Evolutionary conservation across 92 coral and sea anemone genomes (phyloP).

Genomic region (Chrysogorgia sp.): DNA sequence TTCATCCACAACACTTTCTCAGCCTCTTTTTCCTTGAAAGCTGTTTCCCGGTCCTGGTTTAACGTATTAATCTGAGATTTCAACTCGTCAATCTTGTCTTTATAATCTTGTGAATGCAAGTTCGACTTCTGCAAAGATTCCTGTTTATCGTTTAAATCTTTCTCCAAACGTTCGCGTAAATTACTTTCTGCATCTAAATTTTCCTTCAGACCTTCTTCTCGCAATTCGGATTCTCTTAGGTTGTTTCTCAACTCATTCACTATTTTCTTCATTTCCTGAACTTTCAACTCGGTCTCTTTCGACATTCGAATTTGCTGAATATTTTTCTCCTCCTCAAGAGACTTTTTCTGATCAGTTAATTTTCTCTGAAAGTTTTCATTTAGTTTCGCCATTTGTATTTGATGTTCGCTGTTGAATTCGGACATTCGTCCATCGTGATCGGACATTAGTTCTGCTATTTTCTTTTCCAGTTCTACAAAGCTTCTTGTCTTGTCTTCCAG

Average conservation of each 20-base stretch:
- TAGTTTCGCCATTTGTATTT: slow-evolving; percentile 56
- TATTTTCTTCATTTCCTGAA: slow-evolving; percentile 49
- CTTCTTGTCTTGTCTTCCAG: slow-evolving; percentile 59
- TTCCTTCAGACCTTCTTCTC: slow-evolving; percentile 51
- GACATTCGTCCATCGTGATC: slow-evolving; percentile 4
- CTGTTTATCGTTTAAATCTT: slow-evolving; percentile 39
- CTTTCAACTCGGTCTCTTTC: slow-evolving; percentile 40
- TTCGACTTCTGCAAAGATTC: slow-evolving; percentile 35
- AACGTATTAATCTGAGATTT: slow-evolving; percentile 44
- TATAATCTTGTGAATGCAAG: slow-evolving; percentile 9
- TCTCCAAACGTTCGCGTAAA: slow-evolving; percentile 47
- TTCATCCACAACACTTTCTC: slow-evolving; percentile 56
- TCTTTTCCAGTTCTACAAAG: slow-evolving; percentile 58
- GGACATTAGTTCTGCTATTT: slow-evolving; percentile 48
- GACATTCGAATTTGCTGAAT: slow-evolving; percentile 54
- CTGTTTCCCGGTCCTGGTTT: slow-evolving; percentile 62
- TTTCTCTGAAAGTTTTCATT: slow-evolving; percentile 67
- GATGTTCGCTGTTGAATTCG: slow-evolving; percentile 46
- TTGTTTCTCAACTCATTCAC: slow-evolving; percentile 48
- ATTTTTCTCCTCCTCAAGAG: slow-evolving; percentile 72
- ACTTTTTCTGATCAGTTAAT: slow-evolving; percentile 63
- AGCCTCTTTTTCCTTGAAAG: slow-evolving; percentile 59
- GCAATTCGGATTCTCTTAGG: slow-evolving; percentile 62
- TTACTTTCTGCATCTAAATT: slow-evolving; percentile 32
- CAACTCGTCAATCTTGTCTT: slow-evolving; percentile 9